Evolutionary conservation across 2,797 vertebrate species (phyloP), one percentile per base, ranked within the genome.

Genomic region (Fratercula arctica): DNA sequence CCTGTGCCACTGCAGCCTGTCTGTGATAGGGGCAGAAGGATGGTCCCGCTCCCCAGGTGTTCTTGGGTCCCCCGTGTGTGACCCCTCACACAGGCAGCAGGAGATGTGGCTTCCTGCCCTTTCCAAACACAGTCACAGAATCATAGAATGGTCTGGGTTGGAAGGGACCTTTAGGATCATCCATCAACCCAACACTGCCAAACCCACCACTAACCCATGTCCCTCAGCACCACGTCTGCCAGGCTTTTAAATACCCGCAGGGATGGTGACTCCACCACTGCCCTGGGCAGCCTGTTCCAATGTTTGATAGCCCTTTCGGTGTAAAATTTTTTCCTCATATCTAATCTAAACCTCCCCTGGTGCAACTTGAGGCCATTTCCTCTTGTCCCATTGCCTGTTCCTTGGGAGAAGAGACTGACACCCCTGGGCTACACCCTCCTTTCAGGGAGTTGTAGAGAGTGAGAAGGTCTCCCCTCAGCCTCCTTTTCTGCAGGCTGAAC

Each of bases 41-140:
- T 72, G 37, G 28, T 80, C 25, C 51, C 3, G 1, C 43, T 60
- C 33, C 33, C 11, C 29, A 17, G 14, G 7, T 1, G 0, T 24
- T 11, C 56, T 48, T 15, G 6, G 15, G 11, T 60, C 45, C 41
- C 25, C 28, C 0, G 2, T 26, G 7, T 8, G 43, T 11, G n/a
- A 9, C 16, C 28, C 17, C 15, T 39, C 24, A 11, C 39, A 25
- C 2, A 15, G 3, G 64, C 43, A 83, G 75, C 39, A 9, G 43
- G 33, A 66, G 21, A 13, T 3, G 6, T 17, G 61, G 23, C 46
- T 54, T 41, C 7, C 31, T 19, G n/a, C 21, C 19, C 77, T 74
- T 20, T 57, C 29, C 51, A 24, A 3, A 13, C 6, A 19, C 19
- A 12, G 56, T 23, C 56, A 23, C 6, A 26, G 35, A 35, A 37